These are phyloP conservation scores for Somateria mollissima DNA, from an alignment of 2,797 vertebrate genomes.

Conservation along the genomic window DNA sequence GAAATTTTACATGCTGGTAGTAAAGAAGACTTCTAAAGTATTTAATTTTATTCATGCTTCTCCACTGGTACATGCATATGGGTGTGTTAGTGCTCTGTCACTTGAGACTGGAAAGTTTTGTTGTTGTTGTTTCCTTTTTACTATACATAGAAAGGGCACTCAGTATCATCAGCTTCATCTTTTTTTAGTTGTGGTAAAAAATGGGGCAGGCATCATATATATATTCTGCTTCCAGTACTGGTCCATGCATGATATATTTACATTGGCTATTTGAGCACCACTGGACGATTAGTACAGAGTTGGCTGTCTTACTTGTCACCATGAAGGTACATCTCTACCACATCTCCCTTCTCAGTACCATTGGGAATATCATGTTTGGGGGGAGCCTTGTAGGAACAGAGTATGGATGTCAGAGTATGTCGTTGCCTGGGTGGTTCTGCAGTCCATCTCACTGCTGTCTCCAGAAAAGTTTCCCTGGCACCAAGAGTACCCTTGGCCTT, in stretches of 20 bases:
- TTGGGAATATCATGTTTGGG: not conserved
- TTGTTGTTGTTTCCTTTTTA: conserved; percentile 15
- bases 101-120: conserved; percentile 31
- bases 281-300: not conserved
- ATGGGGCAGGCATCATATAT: not conserved
- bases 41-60: conserved; percentile 21
- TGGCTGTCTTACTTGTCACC: not conserved
- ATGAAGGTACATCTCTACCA: not conserved
- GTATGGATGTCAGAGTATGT: not conserved
- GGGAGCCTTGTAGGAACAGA: not conserved
- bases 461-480: not conserved
- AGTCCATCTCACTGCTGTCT: not conserved
- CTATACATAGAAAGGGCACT: not conserved
- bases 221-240: not conserved
- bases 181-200: not conserved
- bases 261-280: not conserved
- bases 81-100: not conserved
- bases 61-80: not conserved
- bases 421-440: not conserved
- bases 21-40: conserved; percentile 23
- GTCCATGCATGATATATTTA: not conserved
- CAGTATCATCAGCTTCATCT: not conserved
- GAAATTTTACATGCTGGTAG: not conserved
- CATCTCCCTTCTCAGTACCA: not conserved
- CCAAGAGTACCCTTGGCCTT: not conserved